phyloP scores from a whole-genome alignment of 2,888 invertebrate genomes.

The Agonum fuliginosum region DNA sequence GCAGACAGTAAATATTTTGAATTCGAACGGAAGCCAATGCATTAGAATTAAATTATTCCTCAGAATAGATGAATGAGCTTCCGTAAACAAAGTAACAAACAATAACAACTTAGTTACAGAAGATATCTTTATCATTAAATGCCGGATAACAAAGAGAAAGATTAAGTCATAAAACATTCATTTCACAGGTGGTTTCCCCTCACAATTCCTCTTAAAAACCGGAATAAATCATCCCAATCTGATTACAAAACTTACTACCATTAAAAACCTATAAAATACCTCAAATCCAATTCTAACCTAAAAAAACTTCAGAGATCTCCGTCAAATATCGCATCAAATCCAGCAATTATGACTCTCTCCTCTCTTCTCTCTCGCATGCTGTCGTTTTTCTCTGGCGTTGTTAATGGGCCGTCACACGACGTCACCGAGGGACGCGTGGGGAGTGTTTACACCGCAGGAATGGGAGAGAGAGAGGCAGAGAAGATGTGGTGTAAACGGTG shows the following conservation, averaged over 20 bases:
- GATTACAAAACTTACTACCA: not conserved
- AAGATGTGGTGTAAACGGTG: conserved; percentile 1
- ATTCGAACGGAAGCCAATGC: no score
- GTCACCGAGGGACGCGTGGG: not conserved
- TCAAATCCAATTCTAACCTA: not conserved
- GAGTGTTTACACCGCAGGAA: not conserved
- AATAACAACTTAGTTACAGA: no score
- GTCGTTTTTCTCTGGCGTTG: not conserved
- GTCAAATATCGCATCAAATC: conserved; percentile 34
- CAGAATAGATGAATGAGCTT: no score
- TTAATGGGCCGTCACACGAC: not conserved
- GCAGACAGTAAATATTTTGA: no score
- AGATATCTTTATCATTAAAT: no score
- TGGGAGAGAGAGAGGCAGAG: not conserved
- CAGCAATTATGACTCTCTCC: conserved; percentile 23
- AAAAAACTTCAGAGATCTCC: not conserved
- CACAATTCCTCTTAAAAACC: no score
- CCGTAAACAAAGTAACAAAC: no score
- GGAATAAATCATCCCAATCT: not conserved
- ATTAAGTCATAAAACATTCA: not conserved
- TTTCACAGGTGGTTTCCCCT: not conserved
- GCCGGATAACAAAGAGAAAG: no score
- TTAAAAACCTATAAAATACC: not conserved
- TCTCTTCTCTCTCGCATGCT: not conserved
- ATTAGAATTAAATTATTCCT: no score